phyloP scores from a whole-genome alignment of 2,888 invertebrate species.

The Drepanosiphum platanoidis region DNA sequence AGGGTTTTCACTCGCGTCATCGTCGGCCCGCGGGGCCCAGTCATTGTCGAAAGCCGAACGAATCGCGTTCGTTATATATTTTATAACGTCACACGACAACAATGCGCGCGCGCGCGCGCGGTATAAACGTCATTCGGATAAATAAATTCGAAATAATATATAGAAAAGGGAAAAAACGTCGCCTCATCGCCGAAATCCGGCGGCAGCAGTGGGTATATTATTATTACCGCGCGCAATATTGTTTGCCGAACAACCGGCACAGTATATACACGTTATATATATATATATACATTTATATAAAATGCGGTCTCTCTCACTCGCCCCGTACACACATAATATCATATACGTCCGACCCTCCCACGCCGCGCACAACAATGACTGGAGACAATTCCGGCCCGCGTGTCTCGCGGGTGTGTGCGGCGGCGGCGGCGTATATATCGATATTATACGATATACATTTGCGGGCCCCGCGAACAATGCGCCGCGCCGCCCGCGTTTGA shows the following conservation, averaged over 20 bases:
- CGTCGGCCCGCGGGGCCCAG: neutral
- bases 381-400: constrained; percentile 56
- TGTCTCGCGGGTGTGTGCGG: neutral
- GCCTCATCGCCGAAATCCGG: constrained; percentile 58
- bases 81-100: neutral
- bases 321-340: neutral
- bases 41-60: constrained; percentile 15
- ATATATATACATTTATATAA: no score
- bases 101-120: neutral
- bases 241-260: constrained; percentile 36
- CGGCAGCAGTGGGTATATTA: constrained; percentile 5
- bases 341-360: constrained; percentile 37
- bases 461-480: constrained; percentile 50
- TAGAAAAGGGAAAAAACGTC: constrained; percentile 25
- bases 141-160: constrained; percentile 35
- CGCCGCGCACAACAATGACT: constrained; percentile 57
- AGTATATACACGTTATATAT: neutral
- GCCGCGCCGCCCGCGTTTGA: no score
- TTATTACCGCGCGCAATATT: constrained; percentile 49
- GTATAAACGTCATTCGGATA: neutral
- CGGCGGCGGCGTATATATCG: constrained; percentile 14
- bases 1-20: constrained; percentile 51
- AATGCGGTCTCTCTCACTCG: neutral
- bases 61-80: no score
- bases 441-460: constrained; percentile 33